Conservation (phyloP, 2,113 vertebrate genomes). For the Thermophis baileyi region DNA sequence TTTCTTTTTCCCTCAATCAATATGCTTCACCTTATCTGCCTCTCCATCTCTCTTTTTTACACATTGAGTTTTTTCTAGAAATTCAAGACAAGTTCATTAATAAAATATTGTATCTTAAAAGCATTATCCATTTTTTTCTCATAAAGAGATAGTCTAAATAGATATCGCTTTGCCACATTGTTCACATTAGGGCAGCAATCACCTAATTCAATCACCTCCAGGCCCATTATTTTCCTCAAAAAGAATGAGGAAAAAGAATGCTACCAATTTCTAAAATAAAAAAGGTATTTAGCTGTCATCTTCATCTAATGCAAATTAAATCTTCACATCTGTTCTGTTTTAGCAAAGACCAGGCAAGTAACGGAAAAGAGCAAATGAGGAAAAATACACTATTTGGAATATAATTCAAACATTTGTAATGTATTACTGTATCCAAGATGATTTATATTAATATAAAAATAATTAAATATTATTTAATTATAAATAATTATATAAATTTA, state of each 20-base stretch:
- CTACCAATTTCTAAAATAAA: background rate
- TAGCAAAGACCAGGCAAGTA: background rate
- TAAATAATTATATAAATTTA: background rate
- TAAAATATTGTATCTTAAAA: background rate
- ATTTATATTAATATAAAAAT: background rate
- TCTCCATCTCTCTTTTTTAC: background rate
- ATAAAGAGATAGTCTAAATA: background rate
- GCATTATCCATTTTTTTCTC: background rate
- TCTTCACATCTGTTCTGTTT: background rate
- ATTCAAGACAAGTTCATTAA: background rate
- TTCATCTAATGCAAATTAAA: background rate
- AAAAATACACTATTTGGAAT: background rate
- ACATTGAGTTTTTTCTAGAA: background rate
- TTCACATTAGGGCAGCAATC: conserved; percentile 24
- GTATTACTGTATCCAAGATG: background rate
- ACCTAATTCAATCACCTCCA: background rate
- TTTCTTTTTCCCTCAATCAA: background rate
- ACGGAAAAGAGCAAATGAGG: background rate
- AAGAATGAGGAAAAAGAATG: conserved; percentile 3
- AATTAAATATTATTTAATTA: background rate
- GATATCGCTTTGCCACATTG: background rate
- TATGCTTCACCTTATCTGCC: background rate
- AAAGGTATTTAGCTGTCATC: background rate
- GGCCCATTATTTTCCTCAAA: background rate
- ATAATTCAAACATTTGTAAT: background rate